Evolutionary conservation across 2,113 vertebrate species (phyloP).

Genomic region (Erythrolamprus reginae): DNA sequence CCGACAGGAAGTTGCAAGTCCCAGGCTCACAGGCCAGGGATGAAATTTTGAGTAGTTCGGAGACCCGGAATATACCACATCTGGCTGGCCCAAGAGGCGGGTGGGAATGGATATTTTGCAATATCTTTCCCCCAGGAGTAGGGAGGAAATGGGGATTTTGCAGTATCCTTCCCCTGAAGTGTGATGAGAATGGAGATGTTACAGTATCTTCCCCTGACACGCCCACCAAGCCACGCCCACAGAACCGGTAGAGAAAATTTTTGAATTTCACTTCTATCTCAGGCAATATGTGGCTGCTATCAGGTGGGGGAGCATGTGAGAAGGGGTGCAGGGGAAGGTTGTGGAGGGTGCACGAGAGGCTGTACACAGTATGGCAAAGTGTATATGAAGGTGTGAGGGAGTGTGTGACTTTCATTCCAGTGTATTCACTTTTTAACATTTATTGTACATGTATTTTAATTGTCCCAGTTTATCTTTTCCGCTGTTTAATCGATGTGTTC

Average conservation of each 20-base stretch:
- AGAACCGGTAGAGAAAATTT: too few species aligned
- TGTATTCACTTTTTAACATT: constrained; percentile 1
- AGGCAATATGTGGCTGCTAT: neutral
- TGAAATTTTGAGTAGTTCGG: too few species aligned
- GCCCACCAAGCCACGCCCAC: too few species aligned
- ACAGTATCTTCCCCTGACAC: too few species aligned
- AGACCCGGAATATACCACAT: too few species aligned
- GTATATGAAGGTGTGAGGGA: neutral
- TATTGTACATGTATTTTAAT: constrained; percentile 13
- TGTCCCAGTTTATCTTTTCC: constrained; percentile 70
- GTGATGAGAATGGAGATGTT: too few species aligned
- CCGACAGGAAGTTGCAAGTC: neutral
- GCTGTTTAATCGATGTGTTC: constrained; percentile 74
- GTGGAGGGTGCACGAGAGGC: neutral
- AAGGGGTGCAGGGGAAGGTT: neutral
- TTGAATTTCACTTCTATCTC: too few species aligned
- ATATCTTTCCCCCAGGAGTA: too few species aligned
- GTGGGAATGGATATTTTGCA: too few species aligned
- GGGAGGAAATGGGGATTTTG: too few species aligned
- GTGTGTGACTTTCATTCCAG: neutral
- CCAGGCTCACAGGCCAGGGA: neutral
- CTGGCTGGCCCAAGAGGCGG: too few species aligned
- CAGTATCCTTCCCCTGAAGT: too few species aligned
- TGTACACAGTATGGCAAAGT: neutral
- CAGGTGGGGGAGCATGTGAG: neutral